Conservation (phyloP, 2,888 invertebrate genomes). For the Ptilodon capucinus region DNA sequence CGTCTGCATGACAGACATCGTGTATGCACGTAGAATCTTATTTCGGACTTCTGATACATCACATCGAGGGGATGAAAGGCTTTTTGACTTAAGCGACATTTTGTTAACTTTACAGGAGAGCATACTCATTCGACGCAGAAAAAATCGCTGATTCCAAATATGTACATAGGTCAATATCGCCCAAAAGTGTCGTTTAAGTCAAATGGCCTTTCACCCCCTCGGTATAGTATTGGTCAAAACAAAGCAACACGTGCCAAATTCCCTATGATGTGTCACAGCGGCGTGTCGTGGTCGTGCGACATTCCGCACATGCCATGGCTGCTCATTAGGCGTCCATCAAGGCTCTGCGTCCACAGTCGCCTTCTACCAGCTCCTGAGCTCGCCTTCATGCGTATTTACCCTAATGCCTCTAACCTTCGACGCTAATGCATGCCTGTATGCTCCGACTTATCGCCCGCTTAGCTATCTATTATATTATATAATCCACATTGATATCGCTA, state of each 20-base stretch:
- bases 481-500: slow-evolving; percentile 15
- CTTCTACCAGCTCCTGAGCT: slow-evolving; percentile 32
- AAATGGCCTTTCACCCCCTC: no score
- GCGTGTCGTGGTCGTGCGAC: slow-evolving; percentile 54
- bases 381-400: slow-evolving; percentile 50
- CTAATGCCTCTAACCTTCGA: slow-evolving; percentile 50
- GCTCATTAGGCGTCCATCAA: slow-evolving; percentile 41
- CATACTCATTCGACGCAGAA: no score
- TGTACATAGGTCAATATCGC: no score
- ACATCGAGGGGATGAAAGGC: no score
- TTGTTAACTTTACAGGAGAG: no score
- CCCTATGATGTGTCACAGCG: slow-evolving; percentile 32
- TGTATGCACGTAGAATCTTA: no score
- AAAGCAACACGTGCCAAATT: slow-evolving; percentile 19
- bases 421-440: slow-evolving; percentile 15
- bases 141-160: no score
- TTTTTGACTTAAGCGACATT: no score
- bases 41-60: no score
- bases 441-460: slow-evolving; percentile 7
- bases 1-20: no score
- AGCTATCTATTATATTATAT: slow-evolving; percentile 11
- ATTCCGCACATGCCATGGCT: slow-evolving; percentile 51
- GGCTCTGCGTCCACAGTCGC: slow-evolving; percentile 48
- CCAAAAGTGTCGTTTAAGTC: no score
- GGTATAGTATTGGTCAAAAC: background rate